Evolutionary conservation across 2,888 invertebrate species (phyloP).

Genomic region (Cephus nigrinus): DNA sequence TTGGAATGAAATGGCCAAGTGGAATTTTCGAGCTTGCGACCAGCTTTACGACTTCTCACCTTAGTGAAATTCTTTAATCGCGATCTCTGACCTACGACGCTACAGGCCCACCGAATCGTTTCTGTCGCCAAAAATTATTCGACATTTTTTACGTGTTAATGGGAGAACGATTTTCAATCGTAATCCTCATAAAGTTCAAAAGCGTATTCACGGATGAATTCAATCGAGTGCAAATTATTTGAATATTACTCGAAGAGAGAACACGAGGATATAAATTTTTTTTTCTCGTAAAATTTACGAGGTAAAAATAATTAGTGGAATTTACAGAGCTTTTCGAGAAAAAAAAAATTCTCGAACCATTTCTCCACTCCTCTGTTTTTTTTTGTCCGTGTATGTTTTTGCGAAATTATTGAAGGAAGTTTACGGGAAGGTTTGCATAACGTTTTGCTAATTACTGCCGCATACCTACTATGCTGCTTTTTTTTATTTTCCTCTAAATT

Average conservation of each 20-base stretch:
- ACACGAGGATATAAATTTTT: neutral
- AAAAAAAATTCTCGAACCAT: neutral
- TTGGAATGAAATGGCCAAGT: too few species aligned
- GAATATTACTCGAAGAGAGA: neutral
- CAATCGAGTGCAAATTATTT: neutral
- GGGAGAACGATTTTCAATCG: neutral
- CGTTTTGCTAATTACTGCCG: neutral
- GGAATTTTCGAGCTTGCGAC: too few species aligned
- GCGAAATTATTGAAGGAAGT: neutral
- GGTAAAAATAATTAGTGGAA: neutral
- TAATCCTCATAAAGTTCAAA: too few species aligned
- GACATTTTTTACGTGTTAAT: too few species aligned
- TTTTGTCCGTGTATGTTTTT: neutral
- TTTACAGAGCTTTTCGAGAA: neutral
- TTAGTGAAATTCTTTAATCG: too few species aligned
- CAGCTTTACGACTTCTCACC: too few species aligned
- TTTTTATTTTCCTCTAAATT: neutral
- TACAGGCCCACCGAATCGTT: too few species aligned
- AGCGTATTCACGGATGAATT: neutral
- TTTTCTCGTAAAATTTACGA: neutral
- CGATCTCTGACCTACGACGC: too few species aligned
- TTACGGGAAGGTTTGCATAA: neutral
- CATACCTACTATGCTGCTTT: neutral
- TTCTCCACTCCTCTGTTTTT: neutral
- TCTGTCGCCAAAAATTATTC: too few species aligned